Evolutionary conservation across 2,888 invertebrate genomes (phyloP), one percentile per base, ranked within the genome.

Genomic region (Belgica antarctica): DNA sequence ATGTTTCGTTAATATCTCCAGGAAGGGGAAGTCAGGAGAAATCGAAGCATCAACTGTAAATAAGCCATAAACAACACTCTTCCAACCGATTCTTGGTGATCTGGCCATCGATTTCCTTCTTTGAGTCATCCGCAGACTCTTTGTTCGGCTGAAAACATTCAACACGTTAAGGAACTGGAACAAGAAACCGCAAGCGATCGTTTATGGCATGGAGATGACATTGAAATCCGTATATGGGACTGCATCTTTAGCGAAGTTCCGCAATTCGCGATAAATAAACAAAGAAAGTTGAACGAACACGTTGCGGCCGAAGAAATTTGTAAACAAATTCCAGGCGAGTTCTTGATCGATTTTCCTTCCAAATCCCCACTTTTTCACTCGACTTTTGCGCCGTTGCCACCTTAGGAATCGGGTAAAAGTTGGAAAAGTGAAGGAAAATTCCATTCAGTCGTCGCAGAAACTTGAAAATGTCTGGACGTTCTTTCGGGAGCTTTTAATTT

Each of bases 261-360:
- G 66, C 36, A 27, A 22, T 25, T 52, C 24, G 34, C 5, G 19
- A 25, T 22, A 52, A 4, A 36, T 66, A 27, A 47, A 66, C 66
- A 66, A 66, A 66, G 66, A 66, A 15, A 66, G 66, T 66, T 47
- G 28, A 66, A 47, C 41, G 52, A 66, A 41, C 34, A 36, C 15
- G 28, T 46, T 65, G 65, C 25, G 22, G 10, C 27, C 19, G 17
- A 17, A 19, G n/a, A 22, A 46, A 8, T 22, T 66, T 66, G 47
- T 19, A 52, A 57, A 57, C 57, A 57, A 57, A 3, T 22, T 5
- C 47, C 47, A 15, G 7, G 57, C 17, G 46, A 15, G 15, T 5
- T 46, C 34, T 31, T 31, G 34, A 31, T 41, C 12, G 41, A 41
- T 7, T n/a, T 41, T n/a, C 31, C 24, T 63, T 63, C 63, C 62